Conservation (phyloP, 2,113 vertebrate species). For the Oxygymnocypris stewartii region DNA sequence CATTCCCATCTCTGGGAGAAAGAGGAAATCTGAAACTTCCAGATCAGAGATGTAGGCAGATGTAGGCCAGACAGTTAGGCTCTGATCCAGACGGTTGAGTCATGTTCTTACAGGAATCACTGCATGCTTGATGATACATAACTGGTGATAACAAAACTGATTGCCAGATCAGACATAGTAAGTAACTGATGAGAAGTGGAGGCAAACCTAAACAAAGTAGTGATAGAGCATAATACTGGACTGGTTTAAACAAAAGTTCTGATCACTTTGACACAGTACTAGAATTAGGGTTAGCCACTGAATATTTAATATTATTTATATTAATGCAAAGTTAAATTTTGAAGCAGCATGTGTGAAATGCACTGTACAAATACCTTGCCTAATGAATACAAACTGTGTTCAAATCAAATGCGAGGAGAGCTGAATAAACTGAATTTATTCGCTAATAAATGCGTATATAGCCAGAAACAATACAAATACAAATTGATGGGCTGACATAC, state of each 20-base stretch:
- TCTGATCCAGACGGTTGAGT: background rate
- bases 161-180: background rate
- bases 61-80: background rate
- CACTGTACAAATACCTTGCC: background rate
- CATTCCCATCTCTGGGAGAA: constrained; percentile 31
- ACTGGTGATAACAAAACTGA: background rate
- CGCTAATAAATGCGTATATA: background rate
- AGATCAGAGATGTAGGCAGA: background rate
- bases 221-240: background rate
- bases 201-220: background rate
- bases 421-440: background rate
- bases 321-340: background rate
- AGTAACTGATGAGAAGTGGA: background rate
- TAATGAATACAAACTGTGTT: background rate
- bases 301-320: background rate
- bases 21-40: constrained; percentile 36
- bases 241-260: background rate
- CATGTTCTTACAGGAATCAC: constrained; percentile 2
- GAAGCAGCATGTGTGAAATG: background rate
- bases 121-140: background rate
- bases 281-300: background rate
- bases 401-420: background rate
- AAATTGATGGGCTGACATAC: background rate
- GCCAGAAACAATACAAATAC: background rate
- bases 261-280: background rate